Conservation (phyloP, 2,113 vertebrate species). For the Corythoichthys haematopterus region DNA sequence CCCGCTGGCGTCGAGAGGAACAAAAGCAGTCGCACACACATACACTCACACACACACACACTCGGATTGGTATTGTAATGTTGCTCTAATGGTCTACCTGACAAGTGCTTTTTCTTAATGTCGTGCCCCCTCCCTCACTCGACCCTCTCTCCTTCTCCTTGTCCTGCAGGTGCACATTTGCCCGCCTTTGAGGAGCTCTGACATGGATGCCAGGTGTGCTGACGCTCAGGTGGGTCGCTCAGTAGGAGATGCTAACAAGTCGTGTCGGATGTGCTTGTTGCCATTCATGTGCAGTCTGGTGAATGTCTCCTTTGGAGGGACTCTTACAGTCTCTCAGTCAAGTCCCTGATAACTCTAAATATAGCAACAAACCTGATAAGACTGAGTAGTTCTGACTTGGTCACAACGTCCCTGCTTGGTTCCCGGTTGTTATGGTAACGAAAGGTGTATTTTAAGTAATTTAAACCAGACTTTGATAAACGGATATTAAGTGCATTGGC, state of each 20-base stretch:
- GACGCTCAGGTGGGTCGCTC: conserved; percentile 51
- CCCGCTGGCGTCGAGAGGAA: conserved; percentile 49
- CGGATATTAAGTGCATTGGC: neutral
- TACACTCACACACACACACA: conserved; percentile 36
- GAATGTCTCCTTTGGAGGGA: neutral
- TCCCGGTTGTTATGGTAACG: neutral
- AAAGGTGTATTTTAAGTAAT: neutral
- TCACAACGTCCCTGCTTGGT: neutral
- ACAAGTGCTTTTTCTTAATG: conserved; percentile 62
- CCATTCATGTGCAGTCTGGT: neutral
- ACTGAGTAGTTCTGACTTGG: neutral
- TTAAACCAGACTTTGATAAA: neutral
- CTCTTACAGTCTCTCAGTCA: neutral
- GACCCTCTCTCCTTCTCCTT: conserved; percentile 6
- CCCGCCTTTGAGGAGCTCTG: conserved; percentile 47
- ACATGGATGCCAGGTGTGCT: conserved; percentile 63
- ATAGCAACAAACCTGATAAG: neutral
- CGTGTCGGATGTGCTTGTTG: neutral
- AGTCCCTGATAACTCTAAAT: neutral
- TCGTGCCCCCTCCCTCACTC: conserved; percentile 23
- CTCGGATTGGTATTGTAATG: conserved; percentile 62
- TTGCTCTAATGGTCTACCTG: conserved; percentile 56
- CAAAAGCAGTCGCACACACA: conserved; percentile 34
- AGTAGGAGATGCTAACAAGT: neutral
- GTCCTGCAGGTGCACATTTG: conserved; percentile 43